Evolutionary conservation across 1,140 invertebrate species (phyloP), one percentile per base, ranked within the genome.

Genomic region (Pararge aegeria): DNA sequence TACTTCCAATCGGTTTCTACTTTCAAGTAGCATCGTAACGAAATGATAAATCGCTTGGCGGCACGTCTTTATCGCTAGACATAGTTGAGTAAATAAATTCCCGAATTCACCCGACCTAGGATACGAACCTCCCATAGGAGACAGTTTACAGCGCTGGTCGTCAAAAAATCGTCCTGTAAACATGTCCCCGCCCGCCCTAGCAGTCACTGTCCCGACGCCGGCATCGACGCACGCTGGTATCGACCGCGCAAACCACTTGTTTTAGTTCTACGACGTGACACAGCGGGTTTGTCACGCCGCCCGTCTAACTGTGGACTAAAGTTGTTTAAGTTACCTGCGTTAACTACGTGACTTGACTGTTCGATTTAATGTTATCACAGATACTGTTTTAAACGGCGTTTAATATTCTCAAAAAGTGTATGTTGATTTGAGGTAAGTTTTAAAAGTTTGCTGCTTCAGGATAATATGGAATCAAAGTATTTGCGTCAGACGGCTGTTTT

Each of bases 161-260:
- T 24, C 29, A 27, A 29, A 24, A 55, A 61, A 55, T 20, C 38
- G 52, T 57, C 54, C 62, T 64, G 68, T 70, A 70, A 70, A 70
- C 68, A 70, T 27, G 44, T 59, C 64, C 66, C 74, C 74, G 75
- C 72, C 76, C 78, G 67, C 73, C 70, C 74, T 64, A 68, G 54
- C 76, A 79, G 79, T 82, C 38, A 60, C 56, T 67, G 52, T 52
- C 59, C 30, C 61, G 68, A 57, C 67, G 71, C 53, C 70, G 76
- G 56, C 61, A 55, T 40, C 63, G 63, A 56, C 75, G 73, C 73
- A 78, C 75, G 79, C 68, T 68, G 65, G 24, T 66, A 62, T 66
- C 68, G 61, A 64, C 62, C 71, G 70, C 68, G 74, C 63, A 63
- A 72, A 62, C 73, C 69, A 71, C 5, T 15, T 65, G 57, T 42